Conservation (phyloP, 2,797 vertebrate species). For the Pogonophryne albipinna region DNA sequence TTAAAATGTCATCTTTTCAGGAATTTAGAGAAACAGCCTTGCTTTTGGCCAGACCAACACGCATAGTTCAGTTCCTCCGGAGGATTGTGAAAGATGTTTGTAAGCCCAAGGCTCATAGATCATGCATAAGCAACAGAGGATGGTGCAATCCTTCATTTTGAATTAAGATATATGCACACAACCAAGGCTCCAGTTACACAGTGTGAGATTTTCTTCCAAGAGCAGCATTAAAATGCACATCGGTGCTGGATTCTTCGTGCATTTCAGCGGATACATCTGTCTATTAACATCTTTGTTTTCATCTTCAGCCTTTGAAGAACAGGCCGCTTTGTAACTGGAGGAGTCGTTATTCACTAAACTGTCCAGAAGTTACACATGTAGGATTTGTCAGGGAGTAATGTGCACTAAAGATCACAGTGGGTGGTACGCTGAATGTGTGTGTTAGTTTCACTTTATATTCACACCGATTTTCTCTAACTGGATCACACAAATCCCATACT, state of each 20-base stretch:
- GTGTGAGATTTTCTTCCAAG: constrained; percentile 44
- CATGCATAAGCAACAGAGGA: constrained; percentile 54
- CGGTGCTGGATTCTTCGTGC: constrained; percentile 46
- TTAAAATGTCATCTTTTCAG: constrained; percentile 55
- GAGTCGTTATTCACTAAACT: constrained; percentile 1
- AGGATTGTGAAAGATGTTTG: constrained; percentile 61
- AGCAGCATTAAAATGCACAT: constrained; percentile 50
- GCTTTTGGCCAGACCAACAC: constrained; percentile 42
- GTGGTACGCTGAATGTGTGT: not conserved
- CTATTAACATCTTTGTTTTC: constrained; percentile 51
- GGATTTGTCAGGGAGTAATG: constrained; percentile 6
- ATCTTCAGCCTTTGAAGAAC: constrained; percentile 3
- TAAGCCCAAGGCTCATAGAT: constrained; percentile 60
- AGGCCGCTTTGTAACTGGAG: not conserved
- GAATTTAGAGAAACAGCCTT: constrained; percentile 54
- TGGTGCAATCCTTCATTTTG: constrained; percentile 65
- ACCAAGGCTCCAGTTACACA: constrained; percentile 50
- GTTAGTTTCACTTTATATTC: constrained; percentile 41
- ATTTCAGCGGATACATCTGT: constrained; percentile 44
- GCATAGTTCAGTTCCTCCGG: constrained; percentile 50
- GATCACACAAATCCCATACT: constrained; percentile 27
- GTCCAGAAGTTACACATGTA: constrained; percentile 1
- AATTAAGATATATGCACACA: constrained; percentile 64
- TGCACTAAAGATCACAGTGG: constrained; percentile 19
- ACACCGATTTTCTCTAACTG: constrained; percentile 30